A percentile compares a stretch with the other conserved stretches of the same genome.
Conservation (phyloP, 2,888 invertebrate genomes). For the Cremastinae sp. region DNA sequence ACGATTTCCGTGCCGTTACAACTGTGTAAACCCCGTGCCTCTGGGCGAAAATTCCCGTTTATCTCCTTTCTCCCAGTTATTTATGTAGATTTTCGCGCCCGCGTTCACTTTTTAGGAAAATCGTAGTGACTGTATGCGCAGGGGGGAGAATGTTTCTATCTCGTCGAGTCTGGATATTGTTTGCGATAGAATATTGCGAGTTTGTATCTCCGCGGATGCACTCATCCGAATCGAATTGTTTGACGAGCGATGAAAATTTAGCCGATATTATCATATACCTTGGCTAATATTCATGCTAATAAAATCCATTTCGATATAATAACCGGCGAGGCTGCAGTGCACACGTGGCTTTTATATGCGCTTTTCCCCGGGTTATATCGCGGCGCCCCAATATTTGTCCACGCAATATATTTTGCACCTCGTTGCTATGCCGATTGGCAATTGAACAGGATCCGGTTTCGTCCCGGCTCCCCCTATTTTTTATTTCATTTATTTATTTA, state of each 20-base stretch:
- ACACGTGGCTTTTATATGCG: conserved; percentile 16
- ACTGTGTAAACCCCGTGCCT: conserved; percentile 32
- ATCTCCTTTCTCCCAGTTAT: conserved; percentile 1
- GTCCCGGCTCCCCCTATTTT: neutral
- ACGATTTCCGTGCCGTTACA: conserved; percentile 28
- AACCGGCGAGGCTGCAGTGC: neutral
- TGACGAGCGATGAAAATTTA: no score
- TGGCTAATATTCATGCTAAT: no score
- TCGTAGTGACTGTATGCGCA: no score
- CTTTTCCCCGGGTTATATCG: neutral
- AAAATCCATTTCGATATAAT: no score
- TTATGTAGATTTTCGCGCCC: conserved; percentile 2
- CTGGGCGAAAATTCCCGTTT: conserved; percentile 3
- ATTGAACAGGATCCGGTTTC: neutral
- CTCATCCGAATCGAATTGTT: no score
- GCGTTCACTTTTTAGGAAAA: no score
- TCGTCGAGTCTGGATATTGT: no score
- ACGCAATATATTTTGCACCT: neutral
- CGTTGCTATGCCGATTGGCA: neutral
- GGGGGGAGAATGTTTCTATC: no score
- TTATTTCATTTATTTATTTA: neutral
- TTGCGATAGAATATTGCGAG: no score
- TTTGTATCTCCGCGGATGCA: no score
- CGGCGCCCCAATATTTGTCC: neutral
- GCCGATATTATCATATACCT: no score